Conservation (phyloP, 1,140 invertebrate species). For the Drosophila orena region DNA sequence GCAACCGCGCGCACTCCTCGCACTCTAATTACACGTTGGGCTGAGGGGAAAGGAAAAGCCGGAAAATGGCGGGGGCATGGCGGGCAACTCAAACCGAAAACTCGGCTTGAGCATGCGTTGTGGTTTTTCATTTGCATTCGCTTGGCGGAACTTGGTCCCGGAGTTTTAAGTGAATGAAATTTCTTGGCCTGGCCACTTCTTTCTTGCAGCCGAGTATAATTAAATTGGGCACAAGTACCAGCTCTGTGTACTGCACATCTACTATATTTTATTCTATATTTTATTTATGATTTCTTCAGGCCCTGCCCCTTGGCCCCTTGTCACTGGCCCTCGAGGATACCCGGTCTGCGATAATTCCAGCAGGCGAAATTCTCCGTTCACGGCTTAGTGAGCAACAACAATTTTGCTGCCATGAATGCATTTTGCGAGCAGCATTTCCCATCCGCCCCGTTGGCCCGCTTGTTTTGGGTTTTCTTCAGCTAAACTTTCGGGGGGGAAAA, state of each 20-base stretch:
- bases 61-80: not conserved
- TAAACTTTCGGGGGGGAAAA: constrained; percentile 63
- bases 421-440: constrained; percentile 10
- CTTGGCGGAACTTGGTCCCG: constrained; percentile 61
- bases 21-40: constrained; percentile 79
- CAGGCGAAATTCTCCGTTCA: constrained; percentile 64
- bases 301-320: constrained; percentile 33
- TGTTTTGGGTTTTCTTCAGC: constrained; percentile 68
- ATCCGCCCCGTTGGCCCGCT: not conserved
- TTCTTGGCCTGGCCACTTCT: constrained; percentile 53
- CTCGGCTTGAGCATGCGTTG: constrained; percentile 78
- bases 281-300: constrained; percentile 71
- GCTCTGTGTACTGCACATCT: not conserved
- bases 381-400: constrained; percentile 80
- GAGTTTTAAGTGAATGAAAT: constrained; percentile 79
- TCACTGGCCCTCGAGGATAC: constrained; percentile 46
- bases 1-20: constrained; percentile 65
- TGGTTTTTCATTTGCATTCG: constrained; percentile 81
- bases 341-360: constrained; percentile 56
- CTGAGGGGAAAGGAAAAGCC: constrained; percentile 13
- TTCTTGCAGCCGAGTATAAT: constrained; percentile 53
- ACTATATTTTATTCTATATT: constrained; percentile 47
- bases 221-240: constrained; percentile 59
- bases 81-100: constrained; percentile 65
- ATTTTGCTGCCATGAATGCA: constrained; percentile 76